A percentile compares a stretch with the other conserved stretches of the same genome.
Evolutionary conservation across 2,113 vertebrate species (phyloP).

Genomic region (Cnemophilus loriae): DNA sequence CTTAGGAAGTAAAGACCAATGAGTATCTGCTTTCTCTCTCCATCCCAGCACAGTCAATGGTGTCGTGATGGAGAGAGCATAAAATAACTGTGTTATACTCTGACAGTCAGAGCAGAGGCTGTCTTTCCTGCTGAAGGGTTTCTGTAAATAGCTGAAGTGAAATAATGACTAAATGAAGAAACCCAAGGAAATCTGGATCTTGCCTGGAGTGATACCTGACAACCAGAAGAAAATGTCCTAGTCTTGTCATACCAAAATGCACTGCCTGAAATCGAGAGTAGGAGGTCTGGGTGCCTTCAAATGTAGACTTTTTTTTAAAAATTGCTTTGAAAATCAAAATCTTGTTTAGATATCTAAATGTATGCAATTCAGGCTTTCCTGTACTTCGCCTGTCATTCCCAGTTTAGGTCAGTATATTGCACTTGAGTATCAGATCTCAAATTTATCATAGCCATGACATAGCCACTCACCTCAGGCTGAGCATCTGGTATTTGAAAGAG

Average conservation of each 20-base stretch:
- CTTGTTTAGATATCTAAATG: neutral
- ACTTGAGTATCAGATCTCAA: neutral
- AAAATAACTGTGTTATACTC: neutral
- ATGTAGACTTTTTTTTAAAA: neutral
- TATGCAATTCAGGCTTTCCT: neutral
- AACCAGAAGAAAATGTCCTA: neutral
- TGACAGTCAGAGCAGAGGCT: neutral
- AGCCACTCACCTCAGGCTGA: neutral
- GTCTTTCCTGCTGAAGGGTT: neutral
- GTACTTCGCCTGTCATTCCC: neutral
- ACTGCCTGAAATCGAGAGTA: neutral
- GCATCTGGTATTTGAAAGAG: neutral
- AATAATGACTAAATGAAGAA: conserved; percentile 31
- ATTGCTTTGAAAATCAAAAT: neutral
- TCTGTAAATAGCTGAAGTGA: conserved; percentile 16
- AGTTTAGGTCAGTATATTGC: neutral
- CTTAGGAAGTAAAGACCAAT: neutral
- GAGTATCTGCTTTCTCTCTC: neutral
- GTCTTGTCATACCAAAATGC: neutral
- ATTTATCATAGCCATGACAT: neutral
- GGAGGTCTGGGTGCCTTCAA: neutral
- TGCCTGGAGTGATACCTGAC: conserved; percentile 1
- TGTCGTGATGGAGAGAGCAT: neutral
- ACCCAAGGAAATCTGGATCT: neutral
- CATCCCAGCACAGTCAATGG: neutral